These are phyloP conservation scores for Vesta saturnalis DNA, from an alignment of 2,888 invertebrate genomes.

Conservation along the genomic window DNA sequence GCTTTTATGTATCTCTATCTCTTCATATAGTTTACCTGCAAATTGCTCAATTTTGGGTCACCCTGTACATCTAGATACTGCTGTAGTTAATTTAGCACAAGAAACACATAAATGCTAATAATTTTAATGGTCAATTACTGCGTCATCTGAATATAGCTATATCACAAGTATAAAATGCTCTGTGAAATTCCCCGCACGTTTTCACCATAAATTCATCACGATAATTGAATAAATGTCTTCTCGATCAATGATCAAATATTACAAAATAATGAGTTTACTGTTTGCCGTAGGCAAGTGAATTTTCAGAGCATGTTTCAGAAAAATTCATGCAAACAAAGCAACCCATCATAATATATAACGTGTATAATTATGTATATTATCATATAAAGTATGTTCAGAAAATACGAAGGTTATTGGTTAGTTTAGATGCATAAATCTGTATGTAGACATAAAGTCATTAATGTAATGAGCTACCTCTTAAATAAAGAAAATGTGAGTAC, in stretches of 20 bases:
- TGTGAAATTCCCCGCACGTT: neutral
- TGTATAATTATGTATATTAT: slow-evolving; percentile 33
- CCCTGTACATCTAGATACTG: no score
- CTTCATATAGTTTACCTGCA: no score
- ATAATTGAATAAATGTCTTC: neutral
- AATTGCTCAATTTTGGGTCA: no score
- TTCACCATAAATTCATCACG: neutral
- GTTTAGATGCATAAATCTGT: slow-evolving; percentile 24
- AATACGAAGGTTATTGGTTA: slow-evolving; percentile 15
- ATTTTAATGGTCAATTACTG: no score
- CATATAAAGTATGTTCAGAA: slow-evolving; percentile 30
- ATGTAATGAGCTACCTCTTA: slow-evolving; percentile 28
- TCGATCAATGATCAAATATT: no score
- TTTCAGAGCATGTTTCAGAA: slow-evolving; percentile 20
- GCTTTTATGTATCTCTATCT: no score
- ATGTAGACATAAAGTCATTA: slow-evolving; percentile 32
- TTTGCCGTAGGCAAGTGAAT: slow-evolving; percentile 28
- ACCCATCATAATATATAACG: slow-evolving; percentile 25
- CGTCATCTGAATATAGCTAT: no score
- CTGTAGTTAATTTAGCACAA: no score
- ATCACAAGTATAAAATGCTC: no score
- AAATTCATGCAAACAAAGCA: slow-evolving; percentile 23
- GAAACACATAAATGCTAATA: no score
- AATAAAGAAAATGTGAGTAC: slow-evolving; percentile 20
- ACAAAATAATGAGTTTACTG: slow-evolving; percentile 22